phyloP scores from a whole-genome alignment of 2,888 invertebrate species.

The Frankliniella fusca region DNA sequence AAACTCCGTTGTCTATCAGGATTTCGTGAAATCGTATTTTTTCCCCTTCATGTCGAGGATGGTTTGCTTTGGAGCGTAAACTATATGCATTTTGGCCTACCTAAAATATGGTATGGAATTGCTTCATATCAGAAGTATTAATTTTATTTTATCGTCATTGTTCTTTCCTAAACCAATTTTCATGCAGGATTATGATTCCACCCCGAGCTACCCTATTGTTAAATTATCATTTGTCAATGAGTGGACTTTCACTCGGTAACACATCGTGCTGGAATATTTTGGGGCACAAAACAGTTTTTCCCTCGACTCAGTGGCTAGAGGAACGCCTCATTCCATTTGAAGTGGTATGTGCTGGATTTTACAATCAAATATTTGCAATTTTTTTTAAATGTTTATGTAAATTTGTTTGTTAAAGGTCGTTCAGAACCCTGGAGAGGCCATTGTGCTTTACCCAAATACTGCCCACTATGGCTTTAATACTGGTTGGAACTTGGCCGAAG shows the following conservation, averaged over 20 bases:
- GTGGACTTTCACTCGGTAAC: background rate
- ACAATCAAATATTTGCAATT: background rate
- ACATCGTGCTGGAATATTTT: conserved; percentile 1
- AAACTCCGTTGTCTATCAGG: too few species aligned
- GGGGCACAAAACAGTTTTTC: background rate
- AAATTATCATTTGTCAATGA: background rate
- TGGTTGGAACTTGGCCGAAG: background rate
- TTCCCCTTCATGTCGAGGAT: background rate
- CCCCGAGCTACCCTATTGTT: background rate
- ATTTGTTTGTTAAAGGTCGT: background rate
- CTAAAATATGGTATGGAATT: background rate
- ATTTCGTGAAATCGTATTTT: too few species aligned
- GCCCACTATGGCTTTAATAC: background rate
- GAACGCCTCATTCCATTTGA: background rate
- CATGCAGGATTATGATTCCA: conserved; percentile 1
- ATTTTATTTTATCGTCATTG: background rate
- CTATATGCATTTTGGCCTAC: background rate
- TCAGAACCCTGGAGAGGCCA: background rate
- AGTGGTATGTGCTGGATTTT: background rate
- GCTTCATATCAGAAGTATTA: background rate
- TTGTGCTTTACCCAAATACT: background rate
- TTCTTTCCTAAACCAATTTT: too few species aligned
- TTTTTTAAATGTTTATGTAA: background rate
- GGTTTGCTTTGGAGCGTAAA: background rate
- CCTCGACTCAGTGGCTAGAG: background rate